Percentiles rank a stretch among this genome's conserved stretches.
Conservation (phyloP, 2,888 invertebrate genomes). For the Ectemnius lituratus region DNA sequence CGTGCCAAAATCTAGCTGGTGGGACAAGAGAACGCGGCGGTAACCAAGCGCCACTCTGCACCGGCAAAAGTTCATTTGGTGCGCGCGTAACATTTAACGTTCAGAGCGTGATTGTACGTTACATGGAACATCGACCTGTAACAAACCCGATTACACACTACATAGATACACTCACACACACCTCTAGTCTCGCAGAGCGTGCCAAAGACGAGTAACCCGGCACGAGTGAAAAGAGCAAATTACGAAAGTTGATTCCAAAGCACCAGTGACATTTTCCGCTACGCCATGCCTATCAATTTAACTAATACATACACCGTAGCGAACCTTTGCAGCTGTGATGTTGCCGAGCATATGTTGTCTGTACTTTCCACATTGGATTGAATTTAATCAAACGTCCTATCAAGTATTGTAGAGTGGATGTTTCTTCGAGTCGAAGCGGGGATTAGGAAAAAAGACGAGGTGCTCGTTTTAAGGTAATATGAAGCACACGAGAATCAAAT, state of each 20-base stretch:
- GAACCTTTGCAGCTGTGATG: not conserved
- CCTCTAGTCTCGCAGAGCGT: not conserved
- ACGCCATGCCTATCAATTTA: slow-evolving; percentile 37
- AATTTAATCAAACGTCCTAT: not conserved
- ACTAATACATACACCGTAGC: slow-evolving; percentile 22
- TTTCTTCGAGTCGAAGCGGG: not conserved
- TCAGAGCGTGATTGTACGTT: slow-evolving; percentile 19
- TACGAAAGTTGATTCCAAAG: slow-evolving; percentile 44
- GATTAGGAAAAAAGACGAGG: not conserved
- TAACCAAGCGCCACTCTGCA: not conserved
- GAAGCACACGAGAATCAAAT: not conserved
- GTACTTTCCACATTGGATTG: not conserved
- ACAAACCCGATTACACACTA: slow-evolving; percentile 35
- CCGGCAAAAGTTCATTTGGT: slow-evolving; percentile 1
- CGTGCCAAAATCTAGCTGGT: slow-evolving; percentile 6
- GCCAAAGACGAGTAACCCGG: slow-evolving; percentile 37
- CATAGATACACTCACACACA: slow-evolving; percentile 12
- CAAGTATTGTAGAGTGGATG: not conserved
- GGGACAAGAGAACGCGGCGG: not conserved
- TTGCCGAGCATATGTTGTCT: not conserved
- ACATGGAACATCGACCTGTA: slow-evolving; percentile 16
- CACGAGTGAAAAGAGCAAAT: slow-evolving; percentile 40
- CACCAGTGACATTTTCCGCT: slow-evolving; percentile 16
- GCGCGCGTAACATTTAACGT: slow-evolving; percentile 2
- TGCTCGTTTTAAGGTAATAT: not conserved